phyloP scores from a whole-genome alignment of 2,113 vertebrate genomes.

The Xiphophorus couchianus region DNA sequence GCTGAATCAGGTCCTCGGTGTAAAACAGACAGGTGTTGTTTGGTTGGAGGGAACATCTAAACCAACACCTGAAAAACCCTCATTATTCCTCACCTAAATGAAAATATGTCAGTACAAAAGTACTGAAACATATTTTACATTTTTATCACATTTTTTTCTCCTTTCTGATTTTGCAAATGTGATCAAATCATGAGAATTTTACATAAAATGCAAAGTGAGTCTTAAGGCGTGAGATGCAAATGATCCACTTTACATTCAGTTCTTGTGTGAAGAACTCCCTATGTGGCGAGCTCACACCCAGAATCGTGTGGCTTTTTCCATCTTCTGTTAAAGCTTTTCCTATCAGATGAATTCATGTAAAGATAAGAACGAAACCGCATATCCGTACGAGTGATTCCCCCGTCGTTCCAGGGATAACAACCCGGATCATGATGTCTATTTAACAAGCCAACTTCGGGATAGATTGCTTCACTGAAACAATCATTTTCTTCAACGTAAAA shows the following conservation, averaged over 20 bases:
- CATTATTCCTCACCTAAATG: slow-evolving; percentile 8
- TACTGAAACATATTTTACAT: background rate
- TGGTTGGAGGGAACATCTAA: slow-evolving; percentile 16
- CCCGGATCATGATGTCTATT: background rate
- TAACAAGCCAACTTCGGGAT: background rate
- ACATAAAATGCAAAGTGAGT: background rate
- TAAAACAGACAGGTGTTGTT: slow-evolving; percentile 48
- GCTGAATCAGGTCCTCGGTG: slow-evolving; percentile 58
- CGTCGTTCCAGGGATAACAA: background rate
- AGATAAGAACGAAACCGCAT: too few relatives aligned
- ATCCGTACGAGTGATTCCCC: background rate
- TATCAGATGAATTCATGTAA: background rate
- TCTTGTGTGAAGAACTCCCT: background rate
- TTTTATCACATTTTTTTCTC: background rate
- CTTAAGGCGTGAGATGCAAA: background rate
- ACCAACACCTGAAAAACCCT: background rate
- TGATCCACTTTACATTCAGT: background rate
- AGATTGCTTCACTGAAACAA: background rate
- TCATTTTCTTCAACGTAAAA: background rate
- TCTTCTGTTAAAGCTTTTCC: background rate
- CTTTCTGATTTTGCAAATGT: too few relatives aligned
- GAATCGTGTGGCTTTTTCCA: background rate
- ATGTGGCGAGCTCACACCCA: background rate
- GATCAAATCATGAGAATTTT: background rate
- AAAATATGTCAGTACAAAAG: background rate